Percentiles rank a stretch among this genome's conserved stretches.
Conservation (phyloP, 35 echinoderm and acorn worm genomes). For the Strongylocentrotus purpuratus region DNA sequence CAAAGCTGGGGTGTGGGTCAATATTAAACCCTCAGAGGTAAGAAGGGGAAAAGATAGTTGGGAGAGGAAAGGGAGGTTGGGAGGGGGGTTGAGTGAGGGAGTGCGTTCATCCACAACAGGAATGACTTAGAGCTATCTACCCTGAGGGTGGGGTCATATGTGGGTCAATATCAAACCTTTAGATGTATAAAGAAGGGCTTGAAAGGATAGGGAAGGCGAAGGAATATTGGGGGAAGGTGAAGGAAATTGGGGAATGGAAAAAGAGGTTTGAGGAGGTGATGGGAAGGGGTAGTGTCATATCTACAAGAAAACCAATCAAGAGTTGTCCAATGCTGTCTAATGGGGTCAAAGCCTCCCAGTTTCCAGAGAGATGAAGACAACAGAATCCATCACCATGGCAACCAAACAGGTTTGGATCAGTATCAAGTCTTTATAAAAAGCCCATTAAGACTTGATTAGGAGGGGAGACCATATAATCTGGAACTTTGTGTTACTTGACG, state of each 20-base stretch:
- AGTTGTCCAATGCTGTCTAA: no score
- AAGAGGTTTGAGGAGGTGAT: no score
- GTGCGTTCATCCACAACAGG: slow-evolving; percentile 42
- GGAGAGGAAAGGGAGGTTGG: background rate
- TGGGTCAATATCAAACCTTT: slow-evolving; percentile 89
- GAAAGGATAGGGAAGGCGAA: background rate
- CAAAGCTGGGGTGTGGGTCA: slow-evolving; percentile 97
- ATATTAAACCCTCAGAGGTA: slow-evolving; percentile 90
- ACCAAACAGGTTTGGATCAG: slow-evolving; percentile 77
- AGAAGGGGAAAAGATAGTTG: no score
- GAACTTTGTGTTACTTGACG: no score
- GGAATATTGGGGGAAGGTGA: no score
- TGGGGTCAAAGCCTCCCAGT: slow-evolving; percentile 51
- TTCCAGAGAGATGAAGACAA: slow-evolving; percentile 95
- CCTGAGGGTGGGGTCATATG: slow-evolving; percentile 85
- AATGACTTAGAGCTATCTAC: slow-evolving; percentile 74
- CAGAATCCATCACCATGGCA: slow-evolving; percentile 84
- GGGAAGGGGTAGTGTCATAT: no score
- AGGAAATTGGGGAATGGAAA: background rate
- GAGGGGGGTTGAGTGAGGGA: no score
- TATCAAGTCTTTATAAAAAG: no score
- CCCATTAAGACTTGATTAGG: no score
- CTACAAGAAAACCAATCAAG: no score
- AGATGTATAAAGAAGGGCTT: slow-evolving; percentile 59
- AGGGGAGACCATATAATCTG: no score